These are phyloP conservation scores for Axis porcinus DNA, from an alignment of 2,113 vertebrate species.

Conservation along the genomic window DNA sequence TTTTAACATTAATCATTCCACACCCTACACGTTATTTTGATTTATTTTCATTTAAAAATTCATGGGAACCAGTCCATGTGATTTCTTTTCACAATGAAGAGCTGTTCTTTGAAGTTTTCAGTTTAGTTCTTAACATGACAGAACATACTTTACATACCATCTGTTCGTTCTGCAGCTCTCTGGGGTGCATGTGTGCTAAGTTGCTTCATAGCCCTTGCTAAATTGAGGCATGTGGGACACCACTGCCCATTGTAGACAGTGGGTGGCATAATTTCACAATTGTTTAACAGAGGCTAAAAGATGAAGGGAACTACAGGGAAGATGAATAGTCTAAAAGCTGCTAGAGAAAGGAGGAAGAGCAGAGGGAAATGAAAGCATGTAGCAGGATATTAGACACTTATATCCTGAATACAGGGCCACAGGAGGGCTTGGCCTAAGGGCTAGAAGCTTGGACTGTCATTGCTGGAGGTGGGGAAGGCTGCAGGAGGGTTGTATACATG, in stretches of 20 bases:
- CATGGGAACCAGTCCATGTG: not conserved
- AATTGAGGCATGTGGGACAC: rapidly evolving
- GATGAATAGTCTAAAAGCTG: not conserved
- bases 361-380: not conserved
- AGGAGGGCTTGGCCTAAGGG: not conserved
- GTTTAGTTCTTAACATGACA: not conserved
- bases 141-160: not conserved
- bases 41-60: not conserved
- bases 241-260: not conserved
- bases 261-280: not conserved
- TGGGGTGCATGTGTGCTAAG: not conserved
- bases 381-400: not conserved
- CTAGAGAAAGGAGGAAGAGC: not conserved
- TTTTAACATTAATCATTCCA: not conserved
- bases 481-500: not conserved
- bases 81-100: not conserved
- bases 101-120: not conserved
- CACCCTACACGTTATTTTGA: not conserved
- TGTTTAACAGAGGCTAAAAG: not conserved
- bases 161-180: not conserved
- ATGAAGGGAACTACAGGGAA: not conserved
- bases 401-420: not conserved
- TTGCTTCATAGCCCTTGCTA: not conserved
- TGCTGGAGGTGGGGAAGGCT: not conserved
- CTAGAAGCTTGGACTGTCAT: rapidly evolving